Conservation (phyloP, 2,797 vertebrate species). For the Anolis apletophallus region DNA sequence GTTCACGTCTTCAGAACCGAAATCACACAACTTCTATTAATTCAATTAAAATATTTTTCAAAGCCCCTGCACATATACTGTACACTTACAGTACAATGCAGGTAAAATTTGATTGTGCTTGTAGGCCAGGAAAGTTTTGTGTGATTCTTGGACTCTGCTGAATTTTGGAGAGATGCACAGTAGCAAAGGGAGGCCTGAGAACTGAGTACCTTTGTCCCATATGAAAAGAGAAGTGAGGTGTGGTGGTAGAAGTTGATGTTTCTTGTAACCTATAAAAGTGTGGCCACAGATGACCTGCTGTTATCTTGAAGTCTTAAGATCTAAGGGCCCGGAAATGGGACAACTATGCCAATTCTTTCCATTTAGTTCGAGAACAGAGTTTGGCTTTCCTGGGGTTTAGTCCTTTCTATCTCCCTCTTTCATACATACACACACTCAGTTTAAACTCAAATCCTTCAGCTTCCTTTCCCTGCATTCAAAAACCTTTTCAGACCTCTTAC, state of each 20-base stretch:
- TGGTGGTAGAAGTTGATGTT: background rate
- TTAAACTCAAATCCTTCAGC: background rate
- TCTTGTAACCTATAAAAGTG: background rate
- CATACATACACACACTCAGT: no score
- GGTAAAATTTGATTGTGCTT: background rate
- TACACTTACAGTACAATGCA: no score
- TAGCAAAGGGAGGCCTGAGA: background rate
- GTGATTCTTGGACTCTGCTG: background rate
- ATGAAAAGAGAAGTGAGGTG: background rate
- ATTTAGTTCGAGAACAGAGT: background rate
- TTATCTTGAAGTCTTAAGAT: background rate
- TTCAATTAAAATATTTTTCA: no score
- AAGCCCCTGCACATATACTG: no score
- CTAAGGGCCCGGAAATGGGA: background rate
- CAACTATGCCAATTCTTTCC: background rate
- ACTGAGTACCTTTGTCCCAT: background rate
- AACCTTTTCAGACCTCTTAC: constrained; percentile 67
- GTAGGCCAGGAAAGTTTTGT: background rate
- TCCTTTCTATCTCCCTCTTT: background rate
- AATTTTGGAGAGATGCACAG: background rate
- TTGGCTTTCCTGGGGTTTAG: background rate
- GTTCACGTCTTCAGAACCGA: background rate
- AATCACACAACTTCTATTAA: background rate
- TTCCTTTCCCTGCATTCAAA: background rate
- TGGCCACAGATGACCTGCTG: background rate